phyloP scores from a whole-genome alignment of 2,797 vertebrate species.

The Eutrigla gurnardus region DNA sequence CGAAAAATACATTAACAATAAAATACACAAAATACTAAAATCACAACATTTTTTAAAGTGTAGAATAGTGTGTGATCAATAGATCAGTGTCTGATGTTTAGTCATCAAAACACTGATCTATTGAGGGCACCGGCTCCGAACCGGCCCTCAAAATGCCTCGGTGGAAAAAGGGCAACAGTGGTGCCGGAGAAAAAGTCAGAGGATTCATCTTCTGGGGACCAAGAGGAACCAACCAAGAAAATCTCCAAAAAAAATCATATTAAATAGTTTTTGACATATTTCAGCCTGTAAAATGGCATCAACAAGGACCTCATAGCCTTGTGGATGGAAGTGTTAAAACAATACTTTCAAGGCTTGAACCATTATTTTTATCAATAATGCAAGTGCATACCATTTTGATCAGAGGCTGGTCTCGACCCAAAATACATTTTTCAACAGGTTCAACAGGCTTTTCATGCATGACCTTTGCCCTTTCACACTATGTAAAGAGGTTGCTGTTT shows the following conservation, averaged over 20 bases:
- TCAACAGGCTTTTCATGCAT: conserved; percentile 17
- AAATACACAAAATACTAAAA: no score
- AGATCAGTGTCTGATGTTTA: no score
- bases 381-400: neutral
- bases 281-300: neutral
- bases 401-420: conserved; percentile 9
- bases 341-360: neutral
- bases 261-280: neutral
- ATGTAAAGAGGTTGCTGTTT: conserved; percentile 55
- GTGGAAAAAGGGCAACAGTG: neutral
- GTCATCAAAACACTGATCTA: no score
- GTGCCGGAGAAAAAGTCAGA: neutral
- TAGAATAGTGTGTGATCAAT: no score
- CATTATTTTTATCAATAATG: conserved; percentile 16
- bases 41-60: no score
- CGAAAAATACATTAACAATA: no score
- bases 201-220: neutral
- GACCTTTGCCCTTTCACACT: conserved; percentile 46
- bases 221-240: neutral
- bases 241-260: neutral
- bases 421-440: neutral
- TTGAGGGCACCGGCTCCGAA: no score
- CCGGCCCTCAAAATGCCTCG: no score
- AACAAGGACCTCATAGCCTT: neutral
- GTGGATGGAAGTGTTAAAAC: neutral